These are phyloP conservation scores for Yponomeuta sedellus DNA, from an alignment of 2,888 invertebrate genomes.

Conservation along the genomic window DNA sequence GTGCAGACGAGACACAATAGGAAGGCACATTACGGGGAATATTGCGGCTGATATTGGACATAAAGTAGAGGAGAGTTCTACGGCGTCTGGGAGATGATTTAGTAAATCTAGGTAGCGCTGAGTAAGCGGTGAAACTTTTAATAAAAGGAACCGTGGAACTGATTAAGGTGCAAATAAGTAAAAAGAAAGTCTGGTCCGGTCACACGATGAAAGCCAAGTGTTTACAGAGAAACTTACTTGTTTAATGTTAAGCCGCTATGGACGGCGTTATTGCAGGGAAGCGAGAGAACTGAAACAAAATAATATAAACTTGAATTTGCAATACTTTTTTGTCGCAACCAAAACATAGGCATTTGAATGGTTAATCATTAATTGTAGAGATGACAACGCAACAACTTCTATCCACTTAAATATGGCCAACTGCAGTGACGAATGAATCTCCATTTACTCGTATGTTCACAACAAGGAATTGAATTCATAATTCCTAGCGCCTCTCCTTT, in stretches of 20 bases:
- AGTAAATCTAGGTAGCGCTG: background rate
- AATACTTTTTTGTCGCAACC: background rate
- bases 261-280: slow-evolving; percentile 61
- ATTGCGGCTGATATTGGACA: slow-evolving; percentile 34
- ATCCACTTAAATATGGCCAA: too few species aligned
- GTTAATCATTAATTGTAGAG: too few species aligned
- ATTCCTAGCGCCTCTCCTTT: background rate
- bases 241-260: slow-evolving; percentile 53
- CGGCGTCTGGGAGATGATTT: slow-evolving; percentile 19
- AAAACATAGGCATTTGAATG: too few species aligned
- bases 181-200: slow-evolving; percentile 11
- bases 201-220: background rate
- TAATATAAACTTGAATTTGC: background rate
- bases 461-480: background rate
- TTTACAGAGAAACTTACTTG: slow-evolving; percentile 45
- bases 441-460: background rate
- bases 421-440: too few species aligned
- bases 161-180: slow-evolving; percentile 4
- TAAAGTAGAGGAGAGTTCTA: slow-evolving; percentile 27
- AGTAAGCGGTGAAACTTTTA: background rate
- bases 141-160: slow-evolving; percentile 1
- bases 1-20: slow-evolving; percentile 28
- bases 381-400: too few species aligned
- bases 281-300: slow-evolving; percentile 58
- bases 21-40: slow-evolving; percentile 30